phyloP scores from a whole-genome alignment of 2,888 invertebrate genomes.

The Desoria tigrina region DNA sequence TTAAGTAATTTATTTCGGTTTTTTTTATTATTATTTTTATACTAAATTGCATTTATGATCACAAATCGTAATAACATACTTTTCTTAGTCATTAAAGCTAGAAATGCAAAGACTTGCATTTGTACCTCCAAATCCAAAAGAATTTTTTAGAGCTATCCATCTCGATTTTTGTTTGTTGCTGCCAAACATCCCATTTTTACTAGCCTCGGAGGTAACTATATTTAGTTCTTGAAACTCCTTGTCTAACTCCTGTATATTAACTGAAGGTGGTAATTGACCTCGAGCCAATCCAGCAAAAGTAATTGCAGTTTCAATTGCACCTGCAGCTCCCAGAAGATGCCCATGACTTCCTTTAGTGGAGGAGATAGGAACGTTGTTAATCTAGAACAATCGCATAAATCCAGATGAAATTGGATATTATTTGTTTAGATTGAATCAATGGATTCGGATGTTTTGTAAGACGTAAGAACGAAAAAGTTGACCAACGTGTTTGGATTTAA shows the following conservation, averaged over 20 bases:
- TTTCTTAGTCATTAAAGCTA: not conserved
- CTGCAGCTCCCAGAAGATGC: conserved; percentile 95
- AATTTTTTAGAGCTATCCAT: conserved; percentile 84
- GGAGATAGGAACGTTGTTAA: conserved; percentile 66
- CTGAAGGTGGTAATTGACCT: conserved; percentile 79
- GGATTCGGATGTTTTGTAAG: no score
- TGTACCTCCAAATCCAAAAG: conserved; percentile 98
- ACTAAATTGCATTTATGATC: no score
- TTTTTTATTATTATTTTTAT: not conserved
- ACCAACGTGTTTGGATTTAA: conserved; percentile 56
- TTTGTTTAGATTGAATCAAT: not conserved
- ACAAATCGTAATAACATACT: no score
- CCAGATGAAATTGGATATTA: not conserved
- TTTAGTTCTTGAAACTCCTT: conserved; percentile 67
- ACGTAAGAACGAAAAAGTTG: not conserved
- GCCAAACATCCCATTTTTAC: not conserved
- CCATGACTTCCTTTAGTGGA: conserved; percentile 98
- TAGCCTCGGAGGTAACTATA: conserved; percentile 62
- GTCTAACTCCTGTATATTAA: conserved; percentile 75
- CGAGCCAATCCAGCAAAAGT: conserved; percentile 76
- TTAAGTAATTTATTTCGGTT: no score
- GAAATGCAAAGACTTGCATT: conserved; percentile 82
- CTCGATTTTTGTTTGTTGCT: conserved; percentile 18
- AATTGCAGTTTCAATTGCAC: conserved; percentile 87
- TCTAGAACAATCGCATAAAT: conserved; percentile 24